phyloP scores from a whole-genome alignment of 2,888 invertebrate species.

The Macropis europaea region DNA sequence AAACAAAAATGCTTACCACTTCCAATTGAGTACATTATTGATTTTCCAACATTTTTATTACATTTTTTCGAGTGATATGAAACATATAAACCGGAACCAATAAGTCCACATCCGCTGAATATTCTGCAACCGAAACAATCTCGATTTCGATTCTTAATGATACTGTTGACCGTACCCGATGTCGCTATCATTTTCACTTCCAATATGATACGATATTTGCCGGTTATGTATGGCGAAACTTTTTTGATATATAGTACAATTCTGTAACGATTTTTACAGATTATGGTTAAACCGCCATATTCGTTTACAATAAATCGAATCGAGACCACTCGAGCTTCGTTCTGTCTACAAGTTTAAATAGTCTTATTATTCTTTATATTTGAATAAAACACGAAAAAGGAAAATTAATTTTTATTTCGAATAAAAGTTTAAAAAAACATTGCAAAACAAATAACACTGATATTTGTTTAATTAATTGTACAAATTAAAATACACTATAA shows the following conservation, averaged over 20 bases:
- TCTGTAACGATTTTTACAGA: neutral
- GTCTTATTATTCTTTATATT: conserved; percentile 5
- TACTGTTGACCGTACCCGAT: conserved; percentile 62
- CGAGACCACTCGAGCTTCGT: neutral
- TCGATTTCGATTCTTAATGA: conserved; percentile 79
- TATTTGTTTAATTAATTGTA: neutral
- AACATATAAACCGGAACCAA: conserved; percentile 84
- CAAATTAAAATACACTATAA: neutral
- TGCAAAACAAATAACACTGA: neutral
- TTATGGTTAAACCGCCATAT: conserved; percentile 24
- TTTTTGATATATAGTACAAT: too few species aligned
- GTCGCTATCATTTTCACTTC: conserved; percentile 33
- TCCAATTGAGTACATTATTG: conserved; percentile 80
- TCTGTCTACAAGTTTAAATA: too few species aligned
- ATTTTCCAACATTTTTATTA: conserved; percentile 80
- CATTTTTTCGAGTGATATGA: conserved; percentile 82
- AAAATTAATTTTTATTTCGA: conserved; percentile 1
- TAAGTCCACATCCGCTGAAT: conserved; percentile 83
- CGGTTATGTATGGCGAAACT: neutral
- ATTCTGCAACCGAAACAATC: conserved; percentile 84
- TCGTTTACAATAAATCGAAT: conserved; percentile 4
- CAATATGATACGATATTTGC: neutral
- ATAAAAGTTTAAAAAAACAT: neutral
- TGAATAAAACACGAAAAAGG: neutral
- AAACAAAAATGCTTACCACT: conserved; percentile 79